Evolutionary conservation across 2,888 invertebrate species (phyloP).

Genomic region (Cepaea hortensis): DNA sequence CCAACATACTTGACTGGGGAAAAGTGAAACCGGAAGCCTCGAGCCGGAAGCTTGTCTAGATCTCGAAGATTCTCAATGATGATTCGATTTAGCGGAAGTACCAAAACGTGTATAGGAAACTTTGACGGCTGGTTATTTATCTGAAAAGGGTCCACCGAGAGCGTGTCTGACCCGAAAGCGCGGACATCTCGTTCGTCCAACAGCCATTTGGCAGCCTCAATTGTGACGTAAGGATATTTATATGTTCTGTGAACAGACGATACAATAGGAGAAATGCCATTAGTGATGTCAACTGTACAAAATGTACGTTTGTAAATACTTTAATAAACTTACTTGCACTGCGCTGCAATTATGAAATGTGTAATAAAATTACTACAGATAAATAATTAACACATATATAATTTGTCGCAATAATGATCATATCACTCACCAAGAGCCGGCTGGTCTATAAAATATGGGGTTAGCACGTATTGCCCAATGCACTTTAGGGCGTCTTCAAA

Average conservation of each 20-base stretch:
- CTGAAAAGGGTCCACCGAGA: neutral
- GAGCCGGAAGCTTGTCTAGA: neutral
- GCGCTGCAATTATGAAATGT: no score
- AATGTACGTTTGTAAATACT: no score
- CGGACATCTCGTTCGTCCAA: neutral
- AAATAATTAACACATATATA: no score
- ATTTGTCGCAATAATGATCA: no score
- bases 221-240: neutral
- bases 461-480: no score
- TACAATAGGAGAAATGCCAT: no score
- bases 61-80: slow-evolving; percentile 11
- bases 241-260: neutral
- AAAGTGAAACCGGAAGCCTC: neutral
- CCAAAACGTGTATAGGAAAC: neutral
- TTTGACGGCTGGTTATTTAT: neutral
- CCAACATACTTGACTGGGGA: slow-evolving; percentile 13
- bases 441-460: no score
- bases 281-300: no score
- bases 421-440: no score
- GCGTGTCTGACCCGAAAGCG: neutral
- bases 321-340: no score
- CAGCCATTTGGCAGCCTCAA: slow-evolving; percentile 15
- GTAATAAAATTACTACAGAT: no score
- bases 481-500: no score
- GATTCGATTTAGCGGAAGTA: neutral